Evolutionary conservation across 92 coral and sea anemone species (phyloP).

Genomic region (Epizoanthus fatuus): DNA sequence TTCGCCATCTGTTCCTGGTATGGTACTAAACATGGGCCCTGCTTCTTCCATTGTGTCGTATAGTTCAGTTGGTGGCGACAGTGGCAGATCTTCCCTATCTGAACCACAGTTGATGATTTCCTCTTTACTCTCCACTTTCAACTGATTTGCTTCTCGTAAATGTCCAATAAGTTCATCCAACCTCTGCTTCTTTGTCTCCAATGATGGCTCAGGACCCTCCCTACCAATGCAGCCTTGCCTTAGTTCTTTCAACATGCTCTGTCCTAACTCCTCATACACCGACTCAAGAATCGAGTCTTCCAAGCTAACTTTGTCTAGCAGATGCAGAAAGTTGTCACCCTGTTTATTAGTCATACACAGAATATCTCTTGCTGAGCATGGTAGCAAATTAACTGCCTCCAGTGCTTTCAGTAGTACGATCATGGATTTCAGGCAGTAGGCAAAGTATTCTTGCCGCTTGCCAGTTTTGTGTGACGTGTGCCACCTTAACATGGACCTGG

Average conservation of each 20-base stretch:
- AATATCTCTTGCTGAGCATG: conserved; percentile 31
- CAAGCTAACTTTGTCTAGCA: conserved; percentile 12
- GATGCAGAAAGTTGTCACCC: conserved; percentile 30
- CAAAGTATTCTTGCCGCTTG: conserved; percentile 35
- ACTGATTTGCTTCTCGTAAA: conserved; percentile 39
- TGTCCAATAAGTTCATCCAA: conserved; percentile 36
- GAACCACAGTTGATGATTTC: conserved; percentile 32
- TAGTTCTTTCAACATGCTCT: conserved; percentile 5
- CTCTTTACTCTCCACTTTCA: conserved; percentile 15
- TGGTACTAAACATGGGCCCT: conserved; percentile 16
- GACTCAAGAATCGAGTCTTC: background rate
- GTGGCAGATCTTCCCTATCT: conserved; percentile 8
- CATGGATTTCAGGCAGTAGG: conserved; percentile 34
- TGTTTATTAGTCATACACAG: conserved; percentile 18
- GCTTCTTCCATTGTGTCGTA: conserved; percentile 28
- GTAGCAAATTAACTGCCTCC: conserved; percentile 13
- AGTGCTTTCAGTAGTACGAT: background rate
- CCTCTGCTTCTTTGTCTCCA: conserved; percentile 41
- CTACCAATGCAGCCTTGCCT: background rate
- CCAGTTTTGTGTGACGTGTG: conserved; percentile 18
- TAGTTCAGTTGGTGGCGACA: conserved; percentile 36
- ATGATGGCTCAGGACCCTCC: conserved; percentile 13
- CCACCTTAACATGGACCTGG: conserved; percentile 31
- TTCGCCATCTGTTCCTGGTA: conserved; percentile 13
- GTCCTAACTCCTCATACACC: conserved; percentile 15